phyloP scores from a whole-genome alignment of 1,140 invertebrate species.

The Wiebesia pumilae region DNA sequence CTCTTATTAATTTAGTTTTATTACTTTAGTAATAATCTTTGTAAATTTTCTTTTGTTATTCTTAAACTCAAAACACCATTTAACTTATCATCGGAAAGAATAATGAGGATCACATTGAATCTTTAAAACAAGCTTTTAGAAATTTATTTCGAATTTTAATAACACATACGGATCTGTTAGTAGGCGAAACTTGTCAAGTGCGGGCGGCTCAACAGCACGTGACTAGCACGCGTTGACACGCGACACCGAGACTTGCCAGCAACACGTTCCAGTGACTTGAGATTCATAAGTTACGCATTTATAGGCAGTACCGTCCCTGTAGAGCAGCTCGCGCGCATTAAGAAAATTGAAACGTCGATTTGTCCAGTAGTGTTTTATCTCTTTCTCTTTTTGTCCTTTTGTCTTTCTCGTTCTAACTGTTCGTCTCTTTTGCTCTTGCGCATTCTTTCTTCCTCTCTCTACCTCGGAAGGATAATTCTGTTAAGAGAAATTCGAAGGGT shows the following conservation, averaged over 20 bases:
- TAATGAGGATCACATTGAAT: neutral
- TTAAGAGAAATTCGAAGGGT: slow-evolving; percentile 58
- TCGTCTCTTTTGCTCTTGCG: neutral
- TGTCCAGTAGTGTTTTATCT: slow-evolving; percentile 63
- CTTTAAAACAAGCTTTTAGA: neutral
- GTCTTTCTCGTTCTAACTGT: neutral
- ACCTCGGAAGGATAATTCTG: slow-evolving; percentile 67
- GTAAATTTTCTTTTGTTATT: neutral
- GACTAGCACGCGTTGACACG: slow-evolving; percentile 69
- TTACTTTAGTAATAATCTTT: neutral
- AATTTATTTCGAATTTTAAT: neutral
- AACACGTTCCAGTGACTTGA: neutral
- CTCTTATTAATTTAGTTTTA: too few species aligned
- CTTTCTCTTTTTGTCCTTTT: neutral
- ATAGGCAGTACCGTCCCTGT: slow-evolving; percentile 44
- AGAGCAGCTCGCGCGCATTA: slow-evolving; percentile 65
- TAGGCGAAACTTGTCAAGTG: neutral
- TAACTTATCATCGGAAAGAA: neutral
- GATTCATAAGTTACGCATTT: neutral
- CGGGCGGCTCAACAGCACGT: slow-evolving; percentile 56
- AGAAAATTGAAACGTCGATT: slow-evolving; percentile 76
- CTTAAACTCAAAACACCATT: neutral
- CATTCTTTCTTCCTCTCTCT: neutral
- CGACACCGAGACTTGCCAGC: slow-evolving; percentile 58
- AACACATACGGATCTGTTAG: neutral